These are phyloP conservation scores for Cheilosia impressa DNA, from an alignment of 2,888 invertebrate species.

Conservation along the genomic window DNA sequence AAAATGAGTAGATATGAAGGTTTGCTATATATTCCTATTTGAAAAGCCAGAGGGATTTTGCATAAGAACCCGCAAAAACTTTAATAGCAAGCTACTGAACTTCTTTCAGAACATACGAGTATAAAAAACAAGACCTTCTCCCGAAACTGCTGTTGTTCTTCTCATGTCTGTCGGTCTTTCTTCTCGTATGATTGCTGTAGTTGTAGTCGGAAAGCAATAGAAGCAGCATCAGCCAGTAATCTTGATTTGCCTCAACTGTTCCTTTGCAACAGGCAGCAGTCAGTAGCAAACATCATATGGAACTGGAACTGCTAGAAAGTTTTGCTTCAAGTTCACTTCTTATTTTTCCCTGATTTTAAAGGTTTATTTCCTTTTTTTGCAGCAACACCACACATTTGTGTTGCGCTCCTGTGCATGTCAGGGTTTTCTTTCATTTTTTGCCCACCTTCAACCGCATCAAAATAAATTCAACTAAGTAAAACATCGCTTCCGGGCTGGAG, in stretches of 20 bases:
- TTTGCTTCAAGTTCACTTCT: constrained; percentile 58
- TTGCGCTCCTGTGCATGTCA: constrained; percentile 66
- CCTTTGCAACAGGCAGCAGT: constrained; percentile 51
- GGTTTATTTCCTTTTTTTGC: constrained; percentile 36
- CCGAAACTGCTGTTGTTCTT: constrained; percentile 45
- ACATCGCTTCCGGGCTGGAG: constrained; percentile 65
- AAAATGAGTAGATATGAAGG: background rate
- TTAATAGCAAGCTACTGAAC: constrained; percentile 29
- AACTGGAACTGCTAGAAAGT: constrained; percentile 60
- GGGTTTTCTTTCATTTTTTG: constrained; percentile 53
- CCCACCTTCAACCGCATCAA: constrained; percentile 69
- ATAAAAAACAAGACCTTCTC: constrained; percentile 11
- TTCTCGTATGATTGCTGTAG: constrained; percentile 44
- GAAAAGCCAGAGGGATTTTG: constrained; percentile 30
- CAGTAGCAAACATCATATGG: constrained; percentile 59
- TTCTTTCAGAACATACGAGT: constrained; percentile 14
- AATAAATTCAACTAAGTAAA: constrained; percentile 73
- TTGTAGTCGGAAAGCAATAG: constrained; percentile 22
- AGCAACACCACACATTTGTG: constrained; percentile 50
- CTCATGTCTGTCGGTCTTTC: constrained; percentile 52
- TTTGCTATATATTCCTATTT: background rate
- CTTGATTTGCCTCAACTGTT: constrained; percentile 59
- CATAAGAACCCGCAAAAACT: constrained; percentile 37
- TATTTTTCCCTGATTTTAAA: constrained; percentile 50
- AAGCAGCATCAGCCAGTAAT: constrained; percentile 55